Conservation (phyloP, 2,888 invertebrate genomes). For the Eucriotettix oculatus region DNA sequence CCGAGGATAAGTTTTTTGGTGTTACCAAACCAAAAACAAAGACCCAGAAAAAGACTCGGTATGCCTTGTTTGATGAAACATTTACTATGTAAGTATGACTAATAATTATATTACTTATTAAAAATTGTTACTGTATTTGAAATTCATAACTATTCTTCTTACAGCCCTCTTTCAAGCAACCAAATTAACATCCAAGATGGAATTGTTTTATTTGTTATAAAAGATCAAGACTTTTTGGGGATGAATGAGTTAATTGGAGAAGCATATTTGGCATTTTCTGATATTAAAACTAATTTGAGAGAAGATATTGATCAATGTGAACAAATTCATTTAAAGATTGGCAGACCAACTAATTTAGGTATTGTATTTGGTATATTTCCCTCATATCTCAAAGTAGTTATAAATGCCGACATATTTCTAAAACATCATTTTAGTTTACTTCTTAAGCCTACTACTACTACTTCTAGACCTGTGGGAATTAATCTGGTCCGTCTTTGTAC, state of each 20-base stretch:
- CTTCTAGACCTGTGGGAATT: too few relatives aligned
- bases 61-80: slow-evolving; percentile 87
- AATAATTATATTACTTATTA: slow-evolving; percentile 1
- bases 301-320: slow-evolving; percentile 38
- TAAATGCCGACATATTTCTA: too few relatives aligned
- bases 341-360: slow-evolving; percentile 52
- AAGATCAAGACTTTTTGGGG: slow-evolving; percentile 90
- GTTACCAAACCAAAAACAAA: slow-evolving; percentile 70
- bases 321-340: slow-evolving; percentile 56
- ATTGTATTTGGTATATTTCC: too few relatives aligned
- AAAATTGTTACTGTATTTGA: not conserved
- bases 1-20: slow-evolving; percentile 64
- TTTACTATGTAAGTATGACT: slow-evolving; percentile 68
- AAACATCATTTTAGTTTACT: too few relatives aligned
- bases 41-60: slow-evolving; percentile 80
- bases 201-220: slow-evolving; percentile 73
- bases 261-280: slow-evolving; percentile 68
- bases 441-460: too few relatives aligned
- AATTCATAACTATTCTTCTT: slow-evolving; percentile 2
- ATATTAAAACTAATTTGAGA: slow-evolving; percentile 45
- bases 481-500: too few relatives aligned
- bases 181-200: slow-evolving; percentile 52
- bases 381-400: too few relatives aligned
- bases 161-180: slow-evolving; percentile 50
- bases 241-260: slow-evolving; percentile 92